Conservation (phyloP, 2,113 vertebrate genomes). For the Clarias batrachus region DNA sequence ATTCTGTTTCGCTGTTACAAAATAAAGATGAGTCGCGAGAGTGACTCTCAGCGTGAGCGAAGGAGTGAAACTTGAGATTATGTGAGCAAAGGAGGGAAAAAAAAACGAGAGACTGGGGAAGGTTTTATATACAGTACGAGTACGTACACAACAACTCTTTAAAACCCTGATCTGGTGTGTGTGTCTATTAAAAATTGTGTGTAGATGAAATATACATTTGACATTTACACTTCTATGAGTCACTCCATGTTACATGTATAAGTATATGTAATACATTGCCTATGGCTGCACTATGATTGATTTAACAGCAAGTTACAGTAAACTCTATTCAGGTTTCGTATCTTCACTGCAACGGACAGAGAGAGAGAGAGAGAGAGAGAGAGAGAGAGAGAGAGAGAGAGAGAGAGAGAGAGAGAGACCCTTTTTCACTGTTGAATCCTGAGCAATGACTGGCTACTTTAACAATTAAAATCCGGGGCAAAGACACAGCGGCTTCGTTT, state of each 20-base stretch:
- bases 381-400: conserved; percentile 62
- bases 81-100: conserved; percentile 15
- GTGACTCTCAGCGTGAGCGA: conserved; percentile 31
- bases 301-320: conserved; percentile 85
- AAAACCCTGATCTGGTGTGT: conserved; percentile 53
- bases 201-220: conserved; percentile 77
- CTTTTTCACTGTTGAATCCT: conserved; percentile 90
- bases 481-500: conserved; percentile 99
- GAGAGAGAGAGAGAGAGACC: conserved; percentile 59
- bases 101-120: conserved; percentile 17
- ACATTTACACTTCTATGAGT: conserved; percentile 84
- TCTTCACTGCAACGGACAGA: conserved; percentile 74
- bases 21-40: conserved; percentile 47
- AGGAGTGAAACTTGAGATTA: conserved; percentile 30
- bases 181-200: conserved; percentile 47
- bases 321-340: conserved; percentile 79
- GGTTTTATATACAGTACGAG: conserved; percentile 21
- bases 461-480: conserved; percentile 99
- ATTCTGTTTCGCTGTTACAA: conserved; percentile 36
- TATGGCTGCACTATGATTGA: conserved; percentile 81
- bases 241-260: conserved; percentile 73
- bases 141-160: conserved; percentile 4
- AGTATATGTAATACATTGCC: conserved; percentile 66
- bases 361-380: conserved; percentile 44
- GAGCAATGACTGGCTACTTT: conserved; percentile 99